Percentiles rank a stretch among this genome's conserved stretches.
These are phyloP conservation scores for Nudaria mundana DNA, from an alignment of 2,888 invertebrate genomes.

Conservation along the genomic window DNA sequence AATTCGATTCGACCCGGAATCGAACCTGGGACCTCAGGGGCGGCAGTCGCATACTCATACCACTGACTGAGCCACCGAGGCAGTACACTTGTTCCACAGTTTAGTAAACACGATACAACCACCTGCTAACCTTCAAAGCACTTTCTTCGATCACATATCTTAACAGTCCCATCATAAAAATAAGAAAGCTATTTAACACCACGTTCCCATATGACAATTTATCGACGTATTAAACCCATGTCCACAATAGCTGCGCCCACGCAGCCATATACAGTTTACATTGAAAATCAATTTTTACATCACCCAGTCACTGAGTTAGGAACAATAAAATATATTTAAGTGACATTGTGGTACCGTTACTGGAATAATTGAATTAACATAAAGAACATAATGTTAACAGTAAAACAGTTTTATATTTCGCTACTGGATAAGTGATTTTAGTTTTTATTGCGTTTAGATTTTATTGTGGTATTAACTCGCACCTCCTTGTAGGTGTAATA, in stretches of 20 bases:
- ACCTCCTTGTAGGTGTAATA: too few species aligned
- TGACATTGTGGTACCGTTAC: slow-evolving; percentile 28
- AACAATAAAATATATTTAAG: slow-evolving; percentile 25
- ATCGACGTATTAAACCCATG: slow-evolving; percentile 45
- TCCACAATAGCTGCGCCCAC: slow-evolving; percentile 46
- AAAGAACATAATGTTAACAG: slow-evolving; percentile 28
- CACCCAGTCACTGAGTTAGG: slow-evolving; percentile 8
- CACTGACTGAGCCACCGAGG: too few species aligned
- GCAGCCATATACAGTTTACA: slow-evolving; percentile 46
- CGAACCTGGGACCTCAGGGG: too few species aligned
- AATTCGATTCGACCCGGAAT: too few species aligned
- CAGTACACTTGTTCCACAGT: too few species aligned
- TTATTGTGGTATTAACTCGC: slow-evolving; percentile 3
- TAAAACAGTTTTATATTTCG: slow-evolving; percentile 21
- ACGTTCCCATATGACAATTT: slow-evolving; percentile 49
- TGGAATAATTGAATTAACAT: slow-evolving; percentile 36
- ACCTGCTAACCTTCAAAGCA: slow-evolving; percentile 5
- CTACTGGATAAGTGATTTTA: slow-evolving; percentile 20
- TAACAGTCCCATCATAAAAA: slow-evolving; percentile 33
- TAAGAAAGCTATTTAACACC: slow-evolving; percentile 35
- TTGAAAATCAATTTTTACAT: slow-evolving; percentile 57
- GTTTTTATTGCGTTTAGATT: slow-evolving; percentile 2
- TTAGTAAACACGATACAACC: too few species aligned
- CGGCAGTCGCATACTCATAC: too few species aligned
- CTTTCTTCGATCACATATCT: slow-evolving; percentile 11